These are phyloP conservation scores for Petrocephalus schoutedeni DNA, from an alignment of 2,797 vertebrate species.

Conservation along the genomic window DNA sequence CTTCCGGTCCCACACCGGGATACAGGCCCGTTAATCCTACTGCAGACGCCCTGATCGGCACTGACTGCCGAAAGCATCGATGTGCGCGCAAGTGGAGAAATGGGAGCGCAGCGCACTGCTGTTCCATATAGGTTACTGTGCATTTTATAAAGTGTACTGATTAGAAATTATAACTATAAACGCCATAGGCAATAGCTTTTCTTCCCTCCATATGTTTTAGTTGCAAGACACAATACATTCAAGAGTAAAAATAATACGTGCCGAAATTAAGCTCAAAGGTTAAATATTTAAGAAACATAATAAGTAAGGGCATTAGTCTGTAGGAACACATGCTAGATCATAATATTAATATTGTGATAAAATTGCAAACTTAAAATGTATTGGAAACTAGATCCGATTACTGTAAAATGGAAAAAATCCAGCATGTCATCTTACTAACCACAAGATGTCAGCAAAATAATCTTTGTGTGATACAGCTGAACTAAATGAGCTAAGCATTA, in stretches of 20 bases:
- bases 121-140: not conserved
- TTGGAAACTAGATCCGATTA: not conserved
- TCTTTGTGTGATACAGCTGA: not conserved
- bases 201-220: not conserved
- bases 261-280: not conserved
- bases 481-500: not conserved
- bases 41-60: slow-evolving; percentile 44
- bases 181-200: not conserved
- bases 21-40: slow-evolving; percentile 61
- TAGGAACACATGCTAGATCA: not conserved
- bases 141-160: not conserved
- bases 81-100: not conserved
- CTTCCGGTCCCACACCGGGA: slow-evolving; percentile 76
- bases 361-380: not conserved
- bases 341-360: not conserved
- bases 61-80: slow-evolving; percentile 63
- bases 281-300: not conserved
- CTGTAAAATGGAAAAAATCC: not conserved
- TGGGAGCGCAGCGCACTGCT: not conserved
- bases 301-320: not conserved
- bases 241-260: not conserved
- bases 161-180: not conserved
- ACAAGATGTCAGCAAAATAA: not conserved
- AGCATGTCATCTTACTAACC: not conserved
- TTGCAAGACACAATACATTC: not conserved